phyloP scores from a whole-genome alignment of 2,113 vertebrate genomes.

The Podarcis muralis region DNA sequence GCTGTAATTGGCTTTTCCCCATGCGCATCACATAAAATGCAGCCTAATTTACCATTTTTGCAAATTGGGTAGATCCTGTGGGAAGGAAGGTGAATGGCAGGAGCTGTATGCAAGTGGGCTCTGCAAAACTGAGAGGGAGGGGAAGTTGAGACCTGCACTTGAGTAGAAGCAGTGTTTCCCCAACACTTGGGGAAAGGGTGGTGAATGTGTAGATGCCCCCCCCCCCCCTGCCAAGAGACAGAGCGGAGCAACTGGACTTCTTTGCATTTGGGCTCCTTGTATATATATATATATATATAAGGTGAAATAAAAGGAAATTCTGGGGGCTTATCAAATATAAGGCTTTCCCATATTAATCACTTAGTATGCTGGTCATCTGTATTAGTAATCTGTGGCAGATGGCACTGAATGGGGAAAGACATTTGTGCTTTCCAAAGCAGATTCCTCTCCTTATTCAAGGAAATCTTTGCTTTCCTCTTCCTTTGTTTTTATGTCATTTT shows the following conservation, averaged over 20 bases:
- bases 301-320: background rate
- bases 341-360: no score
- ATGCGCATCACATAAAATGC: background rate
- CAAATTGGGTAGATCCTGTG: conserved; percentile 19
- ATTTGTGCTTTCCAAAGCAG: no score
- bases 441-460: no score
- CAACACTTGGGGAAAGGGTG: background rate
- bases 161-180: no score
- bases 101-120: background rate
- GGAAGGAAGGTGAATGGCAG: background rate
- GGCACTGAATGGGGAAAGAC: no score
- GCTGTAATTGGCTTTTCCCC: conserved; percentile 22
- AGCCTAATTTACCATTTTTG: background rate
- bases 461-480: no score
- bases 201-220: background rate
- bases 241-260: background rate
- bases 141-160: background rate
- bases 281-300: background rate
- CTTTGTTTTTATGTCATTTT: no score
- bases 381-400: background rate
- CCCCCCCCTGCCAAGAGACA: background rate
- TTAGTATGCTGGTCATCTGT: background rate
- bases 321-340: no score
- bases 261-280: background rate
- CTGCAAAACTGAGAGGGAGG: background rate